Percentiles rank a stretch among this genome's conserved stretches.
Evolutionary conservation across 2,113 vertebrate genomes (phyloP).

Genomic region (Vimba vimba): DNA sequence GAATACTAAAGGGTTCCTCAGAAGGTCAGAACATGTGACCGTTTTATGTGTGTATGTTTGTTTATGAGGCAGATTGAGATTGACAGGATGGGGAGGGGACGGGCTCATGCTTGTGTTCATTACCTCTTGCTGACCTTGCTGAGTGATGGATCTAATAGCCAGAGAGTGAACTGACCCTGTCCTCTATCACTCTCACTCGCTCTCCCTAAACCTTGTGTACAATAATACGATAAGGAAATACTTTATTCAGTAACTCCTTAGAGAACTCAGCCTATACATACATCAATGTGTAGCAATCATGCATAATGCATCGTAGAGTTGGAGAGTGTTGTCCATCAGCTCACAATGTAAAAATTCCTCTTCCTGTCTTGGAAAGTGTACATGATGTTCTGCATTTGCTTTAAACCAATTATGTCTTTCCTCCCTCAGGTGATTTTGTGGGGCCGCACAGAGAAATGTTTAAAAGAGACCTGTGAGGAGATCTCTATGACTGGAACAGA

Average conservation of each 20-base stretch:
- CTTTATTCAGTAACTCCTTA: constrained; percentile 38
- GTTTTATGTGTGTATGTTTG: constrained; percentile 53
- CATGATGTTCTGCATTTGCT: not conserved
- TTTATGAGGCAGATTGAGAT: constrained; percentile 50
- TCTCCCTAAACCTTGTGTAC: constrained; percentile 32
- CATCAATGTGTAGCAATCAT: constrained; percentile 23
- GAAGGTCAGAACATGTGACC: constrained; percentile 52
- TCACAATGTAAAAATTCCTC: not conserved
- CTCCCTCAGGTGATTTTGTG: constrained; percentile 89
- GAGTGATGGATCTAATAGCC: constrained; percentile 82
- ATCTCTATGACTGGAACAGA: constrained; percentile 88
- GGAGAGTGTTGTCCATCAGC: not conserved
- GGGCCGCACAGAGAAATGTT: constrained; percentile 94
- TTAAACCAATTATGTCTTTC: not conserved
- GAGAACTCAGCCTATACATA: constrained; percentile 13
- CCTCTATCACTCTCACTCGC: constrained; percentile 62
- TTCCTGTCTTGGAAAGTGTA: not conserved
- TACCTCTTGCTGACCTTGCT: constrained; percentile 80
- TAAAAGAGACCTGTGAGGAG: constrained; percentile 89
- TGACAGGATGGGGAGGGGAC: constrained; percentile 38
- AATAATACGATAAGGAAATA: constrained; percentile 44
- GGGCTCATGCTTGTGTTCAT: constrained; percentile 72
- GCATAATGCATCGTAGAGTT: not conserved
- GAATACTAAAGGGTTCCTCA: constrained; percentile 51
- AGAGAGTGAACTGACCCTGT: constrained; percentile 59